Evolutionary conservation across 2,113 vertebrate species (phyloP), one percentile per base, ranked within the genome.

Genomic region (Zosterops pallidus): DNA sequence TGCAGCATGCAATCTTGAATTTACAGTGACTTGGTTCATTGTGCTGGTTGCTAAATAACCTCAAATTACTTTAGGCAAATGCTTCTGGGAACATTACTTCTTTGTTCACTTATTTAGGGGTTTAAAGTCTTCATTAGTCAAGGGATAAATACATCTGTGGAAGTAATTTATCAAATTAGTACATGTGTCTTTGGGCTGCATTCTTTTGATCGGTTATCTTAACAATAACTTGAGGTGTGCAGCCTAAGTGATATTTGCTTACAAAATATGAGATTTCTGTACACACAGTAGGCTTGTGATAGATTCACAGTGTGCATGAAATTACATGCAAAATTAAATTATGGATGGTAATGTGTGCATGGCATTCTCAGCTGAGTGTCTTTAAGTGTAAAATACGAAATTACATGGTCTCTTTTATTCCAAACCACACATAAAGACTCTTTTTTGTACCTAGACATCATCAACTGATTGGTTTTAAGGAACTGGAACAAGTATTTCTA

Each of bases 301-400:
- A 75, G 77, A 87, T 91, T 95, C 96, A 87, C 56, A 86, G 85
- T 56, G 91, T 89, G 95, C 95, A 81, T 97, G 91, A 97, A 96
- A 97, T 97, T 95, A 83, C 90, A 94, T 49, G 28, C 85, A 92
- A 91, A 96, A 97, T 94, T 94, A 92, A 96, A 93, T 97, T 97
- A 97, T 59, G 46, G 70, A 71, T 68, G 68, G 84, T 90, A 94
- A 95, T 89, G 26, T 75, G 85, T 75, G 44, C 26, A 71, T 75
- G 46, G 67, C 47, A 71, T 84, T 97, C 69, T 94, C 83, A 89
- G 80, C 62, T 92, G 92, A 96, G 84, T 64, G 83, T 76, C 50
- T 64, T 86, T 92, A 92, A 95, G 85, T 81, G 67, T 94, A 92
- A 92, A 96, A 95, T 94, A 79, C 24, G 83, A 95, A 94, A 92